These are phyloP conservation scores for Mercenaria mercenaria DNA, from an alignment of 1,140 invertebrate species.

Conservation along the genomic window DNA sequence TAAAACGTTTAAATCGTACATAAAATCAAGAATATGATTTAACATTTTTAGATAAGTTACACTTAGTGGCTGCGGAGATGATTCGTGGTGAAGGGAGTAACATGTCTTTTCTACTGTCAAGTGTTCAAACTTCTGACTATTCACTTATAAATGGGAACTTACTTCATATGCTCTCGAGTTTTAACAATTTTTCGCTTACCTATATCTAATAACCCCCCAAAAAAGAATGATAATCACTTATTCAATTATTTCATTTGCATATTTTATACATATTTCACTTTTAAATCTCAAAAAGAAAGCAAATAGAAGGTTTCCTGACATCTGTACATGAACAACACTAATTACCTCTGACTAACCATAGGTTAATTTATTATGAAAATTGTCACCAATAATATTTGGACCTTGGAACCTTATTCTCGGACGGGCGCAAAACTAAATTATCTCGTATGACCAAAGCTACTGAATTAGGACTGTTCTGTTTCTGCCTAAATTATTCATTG, in stretches of 20 bases:
- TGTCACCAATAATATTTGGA: neutral
- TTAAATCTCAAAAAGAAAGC: neutral
- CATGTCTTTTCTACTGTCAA: too few relatives aligned
- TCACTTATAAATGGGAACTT: too few relatives aligned
- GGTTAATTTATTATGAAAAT: constrained; percentile 47
- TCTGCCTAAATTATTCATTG: neutral
- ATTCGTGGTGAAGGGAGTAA: too few relatives aligned
- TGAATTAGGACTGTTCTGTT: neutral
- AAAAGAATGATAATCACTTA: neutral
- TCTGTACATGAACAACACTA: neutral
- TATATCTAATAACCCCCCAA: too few relatives aligned
- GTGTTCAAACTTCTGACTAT: too few relatives aligned
- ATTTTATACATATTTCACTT: neutral
- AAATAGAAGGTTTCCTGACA: neutral
- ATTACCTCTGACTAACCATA: constrained; percentile 6
- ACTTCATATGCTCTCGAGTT: too few relatives aligned
- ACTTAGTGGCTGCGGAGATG: too few relatives aligned
- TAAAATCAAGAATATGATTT: too few relatives aligned
- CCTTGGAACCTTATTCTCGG: neutral
- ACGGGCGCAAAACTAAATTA: neutral
- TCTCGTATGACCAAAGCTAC: neutral
- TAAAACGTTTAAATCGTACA: too few relatives aligned
- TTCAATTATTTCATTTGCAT: neutral
- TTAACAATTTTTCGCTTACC: too few relatives aligned
- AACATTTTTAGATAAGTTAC: too few relatives aligned